These are phyloP conservation scores for Hippocampus zosterae DNA, from an alignment of 2,113 vertebrate species.

Conservation along the genomic window DNA sequence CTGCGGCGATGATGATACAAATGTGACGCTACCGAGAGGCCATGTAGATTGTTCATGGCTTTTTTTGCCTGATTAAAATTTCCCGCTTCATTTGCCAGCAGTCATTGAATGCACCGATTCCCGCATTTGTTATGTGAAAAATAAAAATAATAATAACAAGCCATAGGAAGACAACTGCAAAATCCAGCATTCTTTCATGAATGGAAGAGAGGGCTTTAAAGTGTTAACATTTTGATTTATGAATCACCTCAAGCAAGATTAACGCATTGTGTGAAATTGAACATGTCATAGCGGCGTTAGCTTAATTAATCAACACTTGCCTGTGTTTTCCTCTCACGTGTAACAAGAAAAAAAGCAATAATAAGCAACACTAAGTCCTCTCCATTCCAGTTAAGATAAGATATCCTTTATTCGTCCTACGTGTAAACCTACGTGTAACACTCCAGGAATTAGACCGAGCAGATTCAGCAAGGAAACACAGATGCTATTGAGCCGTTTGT, in stretches of 20 bases:
- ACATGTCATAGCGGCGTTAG: neutral
- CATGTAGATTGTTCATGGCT: neutral
- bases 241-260: neutral
- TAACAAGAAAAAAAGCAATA: neutral
- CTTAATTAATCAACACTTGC: conserved; percentile 5
- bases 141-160: neutral
- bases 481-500: neutral
- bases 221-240: conserved; percentile 9
- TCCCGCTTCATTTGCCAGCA: conserved; percentile 25
- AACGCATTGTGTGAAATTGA: neutral
- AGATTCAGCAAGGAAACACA: neutral
- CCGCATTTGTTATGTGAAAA: conserved; percentile 6
- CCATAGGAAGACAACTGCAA: neutral
- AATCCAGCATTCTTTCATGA: neutral
- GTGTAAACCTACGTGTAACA: neutral
- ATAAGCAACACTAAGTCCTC: neutral
- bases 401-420: no score
- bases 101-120: conserved; percentile 26
- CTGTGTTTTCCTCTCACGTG: neutral
- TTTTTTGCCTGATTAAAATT: conserved; percentile 51
- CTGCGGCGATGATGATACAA: neutral
- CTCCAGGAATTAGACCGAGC: neutral
- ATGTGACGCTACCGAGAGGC: neutral
- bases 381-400: no score
- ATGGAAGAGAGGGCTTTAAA: neutral